Conservation (phyloP, 2,113 vertebrate genomes). For the Proterorhinus semilunaris region DNA sequence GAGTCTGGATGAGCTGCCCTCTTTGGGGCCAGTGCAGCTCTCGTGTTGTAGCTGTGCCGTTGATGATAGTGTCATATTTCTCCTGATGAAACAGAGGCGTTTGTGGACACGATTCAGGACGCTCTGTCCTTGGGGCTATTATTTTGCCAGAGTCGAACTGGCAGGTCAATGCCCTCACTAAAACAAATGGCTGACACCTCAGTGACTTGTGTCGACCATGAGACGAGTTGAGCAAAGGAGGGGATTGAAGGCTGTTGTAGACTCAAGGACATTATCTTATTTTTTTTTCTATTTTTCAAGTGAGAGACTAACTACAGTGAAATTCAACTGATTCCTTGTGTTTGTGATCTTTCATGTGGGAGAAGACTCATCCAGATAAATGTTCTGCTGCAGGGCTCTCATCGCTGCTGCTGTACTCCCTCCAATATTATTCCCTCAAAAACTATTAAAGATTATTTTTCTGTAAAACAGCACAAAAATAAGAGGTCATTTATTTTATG, state of each 20-base stretch:
- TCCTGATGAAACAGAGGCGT: slow-evolving; percentile 6
- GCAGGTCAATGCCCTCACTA: background rate
- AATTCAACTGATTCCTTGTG: background rate
- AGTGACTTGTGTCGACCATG: slow-evolving; percentile 2
- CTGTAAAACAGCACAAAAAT: slow-evolving; percentile 11
- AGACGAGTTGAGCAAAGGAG: background rate
- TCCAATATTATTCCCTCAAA: background rate
- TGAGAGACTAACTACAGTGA: background rate
- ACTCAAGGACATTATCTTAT: background rate
- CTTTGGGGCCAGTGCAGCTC: background rate
- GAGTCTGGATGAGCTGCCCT: background rate
- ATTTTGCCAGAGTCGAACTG: slow-evolving; percentile 1
- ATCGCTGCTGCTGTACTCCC: background rate
- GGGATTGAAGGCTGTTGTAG: slow-evolving; percentile 8
- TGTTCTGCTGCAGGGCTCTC: background rate
- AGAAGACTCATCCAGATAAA: slow-evolving; percentile 15
- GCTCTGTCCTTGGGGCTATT: background rate
- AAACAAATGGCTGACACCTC: slow-evolving; percentile 7
- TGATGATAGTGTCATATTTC: background rate
- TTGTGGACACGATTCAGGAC: background rate
- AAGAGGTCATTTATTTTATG: slow-evolving; percentile 19
- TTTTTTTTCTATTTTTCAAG: no score
- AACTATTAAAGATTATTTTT: background rate
- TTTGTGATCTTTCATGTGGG: slow-evolving; percentile 12
- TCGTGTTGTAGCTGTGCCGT: background rate